These are phyloP conservation scores for Trissonchulus sp. DNA, from an alignment of 2,888 invertebrate genomes.

Conservation along the genomic window DNA sequence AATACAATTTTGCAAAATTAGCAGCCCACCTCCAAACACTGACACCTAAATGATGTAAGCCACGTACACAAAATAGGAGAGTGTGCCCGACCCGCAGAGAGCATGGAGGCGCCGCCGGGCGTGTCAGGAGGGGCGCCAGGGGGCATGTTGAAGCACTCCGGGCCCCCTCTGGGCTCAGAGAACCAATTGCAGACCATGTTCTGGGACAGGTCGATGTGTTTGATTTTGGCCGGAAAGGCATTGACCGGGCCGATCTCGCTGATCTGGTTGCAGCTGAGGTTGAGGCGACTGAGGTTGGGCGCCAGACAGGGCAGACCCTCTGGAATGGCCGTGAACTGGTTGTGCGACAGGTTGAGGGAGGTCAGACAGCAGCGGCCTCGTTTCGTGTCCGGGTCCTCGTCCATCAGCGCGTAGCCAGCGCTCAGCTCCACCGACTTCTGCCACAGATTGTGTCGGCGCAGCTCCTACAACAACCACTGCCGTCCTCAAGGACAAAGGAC, in stretches of 20 bases:
- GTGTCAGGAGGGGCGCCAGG: background rate
- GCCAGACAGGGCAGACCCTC: constrained; percentile 81
- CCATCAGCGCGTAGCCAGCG: constrained; percentile 8
- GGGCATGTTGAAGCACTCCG: background rate
- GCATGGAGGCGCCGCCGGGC: background rate
- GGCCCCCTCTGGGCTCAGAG: background rate
- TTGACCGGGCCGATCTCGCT: constrained; percentile 73
- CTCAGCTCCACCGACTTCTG: constrained; percentile 40
- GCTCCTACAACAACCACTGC: constrained; percentile 36
- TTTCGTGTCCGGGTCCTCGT: constrained; percentile 15
- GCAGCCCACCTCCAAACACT: no score
- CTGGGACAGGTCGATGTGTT: constrained; percentile 84
- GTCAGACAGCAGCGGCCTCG: constrained; percentile 61
- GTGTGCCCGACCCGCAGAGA: background rate
- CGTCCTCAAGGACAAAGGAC: constrained; percentile 4
- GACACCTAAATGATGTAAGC: no score
- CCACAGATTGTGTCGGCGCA: constrained; percentile 69
- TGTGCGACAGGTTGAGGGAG: constrained; percentile 79
- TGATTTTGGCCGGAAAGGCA: constrained; percentile 77
- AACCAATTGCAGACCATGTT: constrained; percentile 83
- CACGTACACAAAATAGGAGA: background rate
- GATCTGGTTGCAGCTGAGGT: constrained; percentile 75
- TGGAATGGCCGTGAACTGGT: constrained; percentile 79
- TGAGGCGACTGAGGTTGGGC: constrained; percentile 74
- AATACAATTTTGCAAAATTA: no score